These are phyloP conservation scores for Antidorcas marsupialis DNA, from an alignment of 2,113 vertebrate species.

Conservation along the genomic window DNA sequence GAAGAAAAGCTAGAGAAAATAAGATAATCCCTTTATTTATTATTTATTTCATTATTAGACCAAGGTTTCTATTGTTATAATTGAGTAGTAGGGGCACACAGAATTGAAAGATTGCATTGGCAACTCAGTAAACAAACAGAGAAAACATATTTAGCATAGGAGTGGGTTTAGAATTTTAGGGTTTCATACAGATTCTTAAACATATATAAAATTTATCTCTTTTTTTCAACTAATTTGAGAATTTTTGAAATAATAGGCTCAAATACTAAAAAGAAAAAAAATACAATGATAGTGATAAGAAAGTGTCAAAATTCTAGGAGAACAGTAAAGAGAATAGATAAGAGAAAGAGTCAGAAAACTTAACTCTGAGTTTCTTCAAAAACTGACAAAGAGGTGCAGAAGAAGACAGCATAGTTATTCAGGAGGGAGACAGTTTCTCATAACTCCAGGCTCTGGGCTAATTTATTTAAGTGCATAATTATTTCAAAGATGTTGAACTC, in stretches of 20 bases:
- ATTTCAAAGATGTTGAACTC: background rate
- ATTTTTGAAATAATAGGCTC: background rate
- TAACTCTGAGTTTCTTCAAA: background rate
- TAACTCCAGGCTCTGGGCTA: background rate
- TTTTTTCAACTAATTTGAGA: background rate
- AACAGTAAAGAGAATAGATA: background rate
- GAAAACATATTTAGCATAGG: background rate
- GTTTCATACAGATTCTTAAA: background rate
- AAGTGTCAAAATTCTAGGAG: background rate
- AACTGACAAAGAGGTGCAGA: background rate
- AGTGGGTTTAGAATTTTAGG: background rate
- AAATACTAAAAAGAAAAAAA: background rate
- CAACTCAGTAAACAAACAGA: background rate
- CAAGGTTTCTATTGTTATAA: background rate
- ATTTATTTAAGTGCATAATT: background rate
- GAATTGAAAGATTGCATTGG: background rate
- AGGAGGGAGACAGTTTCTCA: background rate
- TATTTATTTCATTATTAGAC: background rate
- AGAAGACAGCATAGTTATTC: background rate
- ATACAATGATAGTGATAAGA: background rate
- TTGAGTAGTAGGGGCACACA: background rate
- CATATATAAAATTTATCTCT: background rate
- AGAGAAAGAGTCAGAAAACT: background rate
- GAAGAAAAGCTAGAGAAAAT: background rate
- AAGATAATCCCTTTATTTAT: background rate